Percentiles rank a stretch among this genome's conserved stretches.
Evolutionary conservation across 2,797 vertebrate species (phyloP).

Genomic region (Zalophus californianus): DNA sequence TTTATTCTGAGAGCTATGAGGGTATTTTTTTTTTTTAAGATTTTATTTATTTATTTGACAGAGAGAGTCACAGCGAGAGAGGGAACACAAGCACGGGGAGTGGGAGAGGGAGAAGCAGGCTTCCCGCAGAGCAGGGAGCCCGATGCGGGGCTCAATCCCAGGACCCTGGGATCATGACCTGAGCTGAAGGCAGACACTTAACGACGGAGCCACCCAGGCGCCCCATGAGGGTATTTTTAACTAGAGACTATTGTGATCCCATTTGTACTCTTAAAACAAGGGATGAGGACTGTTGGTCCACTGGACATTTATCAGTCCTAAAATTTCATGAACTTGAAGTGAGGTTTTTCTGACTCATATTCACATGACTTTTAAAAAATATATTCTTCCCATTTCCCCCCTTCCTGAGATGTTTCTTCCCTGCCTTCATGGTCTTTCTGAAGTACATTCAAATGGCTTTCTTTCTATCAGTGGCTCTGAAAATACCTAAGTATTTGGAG

Average conservation of each 20-base stretch:
- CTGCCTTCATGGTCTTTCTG: neutral
- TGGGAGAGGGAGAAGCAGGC: too few relatives aligned
- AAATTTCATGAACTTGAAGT: slow-evolving; percentile 6
- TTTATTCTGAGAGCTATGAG: neutral
- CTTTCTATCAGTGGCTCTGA: neutral
- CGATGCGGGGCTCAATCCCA: too few relatives aligned
- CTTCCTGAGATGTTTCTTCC: neutral
- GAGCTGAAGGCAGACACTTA: too few relatives aligned
- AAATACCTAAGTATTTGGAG: neutral
- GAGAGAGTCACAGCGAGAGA: too few relatives aligned
- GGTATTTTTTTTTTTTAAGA: neutral
- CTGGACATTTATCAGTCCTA: neutral
- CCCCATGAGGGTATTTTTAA: neutral
- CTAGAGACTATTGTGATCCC: neutral
- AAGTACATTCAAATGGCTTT: neutral
- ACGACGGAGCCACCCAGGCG: too few relatives aligned
- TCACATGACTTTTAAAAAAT: neutral
- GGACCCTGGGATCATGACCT: too few relatives aligned
- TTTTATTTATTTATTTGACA: too few relatives aligned
- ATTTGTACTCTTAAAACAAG: neutral
- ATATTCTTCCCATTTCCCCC: neutral
- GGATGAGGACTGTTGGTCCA: neutral
- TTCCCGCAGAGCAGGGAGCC: too few relatives aligned
- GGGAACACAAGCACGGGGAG: too few relatives aligned
- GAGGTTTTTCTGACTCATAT: neutral